A percentile compares a stretch with the other conserved stretches of the same genome.
Evolutionary conservation across 2,888 invertebrate species (phyloP).

Genomic region (Noctua comes): DNA sequence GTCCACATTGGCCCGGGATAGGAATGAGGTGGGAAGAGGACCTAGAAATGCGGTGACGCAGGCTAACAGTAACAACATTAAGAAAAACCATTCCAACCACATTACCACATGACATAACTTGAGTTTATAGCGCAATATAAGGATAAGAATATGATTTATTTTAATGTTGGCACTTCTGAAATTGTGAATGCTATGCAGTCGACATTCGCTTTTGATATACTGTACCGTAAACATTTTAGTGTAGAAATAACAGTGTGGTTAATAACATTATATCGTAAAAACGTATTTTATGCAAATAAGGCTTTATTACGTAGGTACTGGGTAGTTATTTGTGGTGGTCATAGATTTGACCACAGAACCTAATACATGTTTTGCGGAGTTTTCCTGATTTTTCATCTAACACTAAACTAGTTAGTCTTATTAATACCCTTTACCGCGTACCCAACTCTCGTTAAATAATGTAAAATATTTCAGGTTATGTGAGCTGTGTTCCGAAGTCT

Average conservation of each 20-base stretch:
- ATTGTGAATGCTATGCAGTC: conserved; percentile 41
- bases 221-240: conserved; percentile 30
- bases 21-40: not conserved
- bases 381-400: not conserved
- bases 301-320: not conserved
- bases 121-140: conserved; percentile 35
- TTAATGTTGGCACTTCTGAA: conserved; percentile 46
- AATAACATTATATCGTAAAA: conserved; percentile 11
- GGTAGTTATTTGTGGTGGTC: not conserved
- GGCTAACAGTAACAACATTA: not conserved
- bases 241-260: conserved; percentile 50
- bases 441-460: not conserved
- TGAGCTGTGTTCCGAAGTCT: not conserved
- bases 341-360: not conserved
- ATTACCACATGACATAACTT: conserved; percentile 30
- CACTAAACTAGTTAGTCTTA: not conserved
- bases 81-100: conserved; percentile 5
- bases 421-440: not conserved
- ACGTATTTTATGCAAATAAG: not conserved
- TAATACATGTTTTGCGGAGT: not conserved
- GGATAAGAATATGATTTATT: conserved; percentile 42
- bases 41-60: not conserved
- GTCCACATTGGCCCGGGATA: not conserved
- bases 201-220: conserved; percentile 47
- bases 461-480: not conserved